These are phyloP conservation scores for Apis cerana DNA, from an alignment of 1,140 invertebrate genomes.

Conservation along the genomic window DNA sequence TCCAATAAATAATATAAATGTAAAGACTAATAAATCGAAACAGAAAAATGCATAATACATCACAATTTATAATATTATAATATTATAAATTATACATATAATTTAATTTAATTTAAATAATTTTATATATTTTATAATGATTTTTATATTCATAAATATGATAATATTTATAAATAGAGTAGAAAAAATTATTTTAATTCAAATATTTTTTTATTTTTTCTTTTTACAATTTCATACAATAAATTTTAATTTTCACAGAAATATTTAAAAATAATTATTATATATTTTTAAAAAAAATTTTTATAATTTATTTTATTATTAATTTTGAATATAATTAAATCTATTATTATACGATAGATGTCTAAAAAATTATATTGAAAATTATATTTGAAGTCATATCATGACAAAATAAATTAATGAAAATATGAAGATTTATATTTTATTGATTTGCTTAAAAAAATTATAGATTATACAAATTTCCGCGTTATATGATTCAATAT, in stretches of 20 bases:
- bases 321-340: not conserved
- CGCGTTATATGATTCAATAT: conserved; percentile 16
- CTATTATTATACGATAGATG: not conserved
- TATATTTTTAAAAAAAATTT: not conserved
- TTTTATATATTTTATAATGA: too few relatives aligned
- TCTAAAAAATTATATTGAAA: not conserved
- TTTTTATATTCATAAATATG: not conserved
- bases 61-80: not conserved
- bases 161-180: not conserved
- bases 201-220: not conserved
- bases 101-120: too few relatives aligned
- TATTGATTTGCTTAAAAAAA: not conserved
- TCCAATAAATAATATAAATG: not conserved
- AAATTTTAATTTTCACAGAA: not conserved
- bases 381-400: too few relatives aligned
- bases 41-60: too few relatives aligned
- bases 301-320: not conserved
- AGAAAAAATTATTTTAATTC: too few relatives aligned
- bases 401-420: too few relatives aligned
- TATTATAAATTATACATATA: too few relatives aligned
- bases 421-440: not conserved
- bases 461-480: not conserved
- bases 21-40: not conserved
- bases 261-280: not conserved
- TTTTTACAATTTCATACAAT: not conserved